These are phyloP conservation scores for Maylandia zebra DNA, from an alignment of 2,113 vertebrate species.

Conservation along the genomic window DNA sequence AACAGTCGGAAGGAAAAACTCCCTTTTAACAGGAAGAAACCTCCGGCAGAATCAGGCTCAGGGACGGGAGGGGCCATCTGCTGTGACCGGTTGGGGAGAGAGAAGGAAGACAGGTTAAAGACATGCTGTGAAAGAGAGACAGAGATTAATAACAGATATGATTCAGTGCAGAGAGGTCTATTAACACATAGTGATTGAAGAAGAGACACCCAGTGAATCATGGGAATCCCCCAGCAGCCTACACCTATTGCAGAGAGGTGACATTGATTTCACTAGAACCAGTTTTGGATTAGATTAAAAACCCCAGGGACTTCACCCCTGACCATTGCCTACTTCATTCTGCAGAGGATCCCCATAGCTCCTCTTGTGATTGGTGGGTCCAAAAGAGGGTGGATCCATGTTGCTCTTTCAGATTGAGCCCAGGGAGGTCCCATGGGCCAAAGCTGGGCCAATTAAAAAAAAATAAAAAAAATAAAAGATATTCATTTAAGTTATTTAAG, in stretches of 20 bases:
- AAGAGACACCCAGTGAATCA: background rate
- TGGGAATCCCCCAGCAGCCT: background rate
- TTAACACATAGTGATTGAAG: background rate
- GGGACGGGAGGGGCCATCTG: background rate
- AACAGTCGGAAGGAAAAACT: background rate
- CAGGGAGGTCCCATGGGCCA: background rate
- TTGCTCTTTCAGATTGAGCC: background rate
- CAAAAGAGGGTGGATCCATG: background rate
- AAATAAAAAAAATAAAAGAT: background rate
- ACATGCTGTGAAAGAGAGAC: no score
- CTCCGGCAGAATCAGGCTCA: accelerated
- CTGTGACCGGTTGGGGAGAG: no score
- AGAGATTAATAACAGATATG: background rate
- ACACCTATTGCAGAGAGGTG: background rate
- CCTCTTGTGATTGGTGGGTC: background rate
- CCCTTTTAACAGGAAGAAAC: background rate
- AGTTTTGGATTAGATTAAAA: background rate
- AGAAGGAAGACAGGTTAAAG: no score
- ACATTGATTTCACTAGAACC: background rate
- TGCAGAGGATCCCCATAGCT: background rate
- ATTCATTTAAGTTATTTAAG: background rate
- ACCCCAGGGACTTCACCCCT: background rate
- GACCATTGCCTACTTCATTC: background rate
- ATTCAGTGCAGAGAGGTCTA: background rate
- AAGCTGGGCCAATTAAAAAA: background rate